Conservation (phyloP, 2,888 invertebrate species). For the Blastobasis adustella region DNA sequence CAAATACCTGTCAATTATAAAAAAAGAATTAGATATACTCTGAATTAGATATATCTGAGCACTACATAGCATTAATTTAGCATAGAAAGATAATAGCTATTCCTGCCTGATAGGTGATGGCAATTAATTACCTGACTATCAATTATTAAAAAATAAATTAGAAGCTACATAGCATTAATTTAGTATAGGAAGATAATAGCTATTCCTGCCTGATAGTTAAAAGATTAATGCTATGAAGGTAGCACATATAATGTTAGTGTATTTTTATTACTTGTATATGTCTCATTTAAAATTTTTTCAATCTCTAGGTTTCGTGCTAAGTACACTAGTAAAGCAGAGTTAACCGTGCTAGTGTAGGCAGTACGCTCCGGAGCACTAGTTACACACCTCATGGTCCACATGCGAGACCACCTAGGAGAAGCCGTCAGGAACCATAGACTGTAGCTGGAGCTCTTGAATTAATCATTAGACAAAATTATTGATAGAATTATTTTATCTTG, state of each 20-base stretch:
- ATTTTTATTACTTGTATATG: constrained; percentile 36
- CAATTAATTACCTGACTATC: no score
- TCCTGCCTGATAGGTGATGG: no score
- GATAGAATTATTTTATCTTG: constrained; percentile 54
- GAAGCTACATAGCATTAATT: constrained; percentile 69
- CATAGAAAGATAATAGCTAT: no score
- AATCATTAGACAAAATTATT: constrained; percentile 46
- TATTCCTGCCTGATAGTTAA: no score
- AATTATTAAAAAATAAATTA: not conserved
- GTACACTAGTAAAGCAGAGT: constrained; percentile 74
- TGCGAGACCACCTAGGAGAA: constrained; percentile 68
- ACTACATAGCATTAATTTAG: no score
- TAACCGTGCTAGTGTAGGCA: constrained; percentile 72
- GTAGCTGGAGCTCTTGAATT: constrained; percentile 59
- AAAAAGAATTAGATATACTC: no score
- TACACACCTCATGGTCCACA: constrained; percentile 67
- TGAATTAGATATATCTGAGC: no score
- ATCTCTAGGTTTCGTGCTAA: constrained; percentile 76
- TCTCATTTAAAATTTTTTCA: constrained; percentile 68
- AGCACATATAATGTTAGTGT: constrained; percentile 44
- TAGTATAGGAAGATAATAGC: constrained; percentile 27
- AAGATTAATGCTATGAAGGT: constrained; percentile 66
- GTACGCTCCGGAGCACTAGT: constrained; percentile 74
- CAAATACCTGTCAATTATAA: no score
- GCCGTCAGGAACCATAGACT: constrained; percentile 65